Conservation (phyloP, 2,888 invertebrate species). For the Alloplasta piceator region DNA sequence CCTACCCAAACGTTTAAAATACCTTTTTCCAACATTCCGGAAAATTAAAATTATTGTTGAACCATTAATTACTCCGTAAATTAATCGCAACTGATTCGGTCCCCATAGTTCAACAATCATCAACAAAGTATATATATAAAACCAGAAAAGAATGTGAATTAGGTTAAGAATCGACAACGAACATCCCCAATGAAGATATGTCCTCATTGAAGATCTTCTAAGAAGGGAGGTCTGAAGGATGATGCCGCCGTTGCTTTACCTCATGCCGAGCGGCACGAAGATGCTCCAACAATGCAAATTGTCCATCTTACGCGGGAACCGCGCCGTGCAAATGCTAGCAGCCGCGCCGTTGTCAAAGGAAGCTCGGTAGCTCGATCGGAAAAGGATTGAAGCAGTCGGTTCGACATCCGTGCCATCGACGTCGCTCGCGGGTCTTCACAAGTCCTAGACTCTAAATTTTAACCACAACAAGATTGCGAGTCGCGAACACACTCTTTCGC, state of each 20-base stretch:
- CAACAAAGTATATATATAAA: too few species aligned
- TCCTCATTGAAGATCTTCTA: too few species aligned
- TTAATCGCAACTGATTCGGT: too few species aligned
- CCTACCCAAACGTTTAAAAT: too few species aligned
- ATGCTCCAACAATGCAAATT: constrained; percentile 86
- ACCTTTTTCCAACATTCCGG: too few species aligned
- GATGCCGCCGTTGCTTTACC: constrained; percentile 63
- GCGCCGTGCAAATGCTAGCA: constrained; percentile 94
- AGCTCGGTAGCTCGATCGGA: constrained; percentile 94
- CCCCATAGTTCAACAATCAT: too few species aligned
- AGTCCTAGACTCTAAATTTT: constrained; percentile 93
- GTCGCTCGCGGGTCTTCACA: constrained; percentile 91
- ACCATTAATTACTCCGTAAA: too few species aligned
- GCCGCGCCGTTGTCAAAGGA: constrained; percentile 93
- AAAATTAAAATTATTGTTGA: too few species aligned
- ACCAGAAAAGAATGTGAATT: not conserved
- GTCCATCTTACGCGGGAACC: constrained; percentile 90
- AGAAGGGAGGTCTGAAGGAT: constrained; percentile 57
- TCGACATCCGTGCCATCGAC: constrained; percentile 91
- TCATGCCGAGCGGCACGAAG: constrained; percentile 53
- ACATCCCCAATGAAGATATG: too few species aligned
- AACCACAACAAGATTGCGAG: constrained; percentile 93
- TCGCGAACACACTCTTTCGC: constrained; percentile 93
- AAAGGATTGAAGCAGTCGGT: constrained; percentile 93
- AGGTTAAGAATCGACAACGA: too few species aligned